Evolutionary conservation across 2,797 vertebrate genomes (phyloP).

Genomic region (Eurystomus glaucurus): DNA sequence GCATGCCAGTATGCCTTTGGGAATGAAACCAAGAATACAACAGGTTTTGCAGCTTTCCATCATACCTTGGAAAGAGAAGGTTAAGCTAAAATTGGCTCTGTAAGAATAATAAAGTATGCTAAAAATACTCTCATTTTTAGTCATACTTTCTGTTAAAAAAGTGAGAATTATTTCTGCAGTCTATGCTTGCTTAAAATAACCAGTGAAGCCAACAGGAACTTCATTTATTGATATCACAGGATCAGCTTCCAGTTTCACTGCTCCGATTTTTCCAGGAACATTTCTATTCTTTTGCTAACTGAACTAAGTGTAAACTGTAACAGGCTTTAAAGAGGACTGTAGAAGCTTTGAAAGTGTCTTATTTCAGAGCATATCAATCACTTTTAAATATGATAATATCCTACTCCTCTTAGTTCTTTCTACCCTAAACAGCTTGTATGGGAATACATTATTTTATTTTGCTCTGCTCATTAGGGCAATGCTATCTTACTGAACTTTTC

Average conservation of each 20-base stretch:
- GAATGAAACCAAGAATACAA: slow-evolving; percentile 64
- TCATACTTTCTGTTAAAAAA: background rate
- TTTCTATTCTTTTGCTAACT: slow-evolving; percentile 17
- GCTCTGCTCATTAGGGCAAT: background rate
- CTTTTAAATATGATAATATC: background rate
- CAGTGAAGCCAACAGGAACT: background rate
- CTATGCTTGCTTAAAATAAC: slow-evolving; percentile 40
- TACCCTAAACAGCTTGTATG: background rate
- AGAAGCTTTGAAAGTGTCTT: background rate
- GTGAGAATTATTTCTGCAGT: background rate
- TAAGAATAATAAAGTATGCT: slow-evolving; percentile 26
- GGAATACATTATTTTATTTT: background rate
- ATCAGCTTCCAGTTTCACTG: background rate
- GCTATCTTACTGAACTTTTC: slow-evolving; percentile 73
- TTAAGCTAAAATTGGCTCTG: slow-evolving; percentile 54
- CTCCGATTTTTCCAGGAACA: background rate
- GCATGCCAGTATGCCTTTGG: background rate
- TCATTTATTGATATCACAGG: background rate
- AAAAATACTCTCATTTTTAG: slow-evolving; percentile 46
- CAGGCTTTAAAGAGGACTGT: background rate
- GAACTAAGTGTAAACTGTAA: background rate
- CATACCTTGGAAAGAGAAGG: background rate
- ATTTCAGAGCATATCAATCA: background rate
- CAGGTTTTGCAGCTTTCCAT: background rate
- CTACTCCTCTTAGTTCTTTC: background rate